These are phyloP conservation scores for Chionomys nivalis DNA, from an alignment of 2,113 vertebrate species.

Conservation along the genomic window DNA sequence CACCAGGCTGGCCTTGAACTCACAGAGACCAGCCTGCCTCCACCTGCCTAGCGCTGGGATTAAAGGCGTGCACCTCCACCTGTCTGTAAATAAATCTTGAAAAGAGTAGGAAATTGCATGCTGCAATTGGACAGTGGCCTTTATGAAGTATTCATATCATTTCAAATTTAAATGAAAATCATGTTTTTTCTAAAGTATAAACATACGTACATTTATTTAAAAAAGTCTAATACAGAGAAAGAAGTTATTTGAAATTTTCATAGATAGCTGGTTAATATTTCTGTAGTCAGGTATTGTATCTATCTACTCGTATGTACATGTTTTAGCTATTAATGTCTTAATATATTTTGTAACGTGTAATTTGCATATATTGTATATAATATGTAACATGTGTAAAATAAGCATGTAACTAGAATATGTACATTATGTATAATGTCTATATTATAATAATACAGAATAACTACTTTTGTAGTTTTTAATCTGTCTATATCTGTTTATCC, in stretches of 20 bases:
- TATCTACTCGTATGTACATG: background rate
- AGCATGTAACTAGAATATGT: background rate
- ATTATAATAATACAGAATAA: background rate
- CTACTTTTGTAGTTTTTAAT: background rate
- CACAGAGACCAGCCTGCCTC: background rate
- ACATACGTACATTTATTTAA: conserved; percentile 18
- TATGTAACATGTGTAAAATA: background rate
- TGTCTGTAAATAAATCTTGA: background rate
- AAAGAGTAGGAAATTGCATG: conserved; percentile 25
- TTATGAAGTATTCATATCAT: conserved; percentile 29
- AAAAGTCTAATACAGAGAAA: conserved; percentile 6
- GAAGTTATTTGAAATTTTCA: conserved; percentile 1
- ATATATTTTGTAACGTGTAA: background rate
- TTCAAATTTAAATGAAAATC: conserved; percentile 26
- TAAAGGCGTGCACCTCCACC: background rate
- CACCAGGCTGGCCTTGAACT: background rate
- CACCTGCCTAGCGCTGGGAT: background rate
- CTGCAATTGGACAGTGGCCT: background rate
- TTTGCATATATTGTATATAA: background rate
- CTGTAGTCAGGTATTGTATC: background rate
- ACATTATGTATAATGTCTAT: background rate
- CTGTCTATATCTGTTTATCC: background rate
- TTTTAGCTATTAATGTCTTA: background rate
- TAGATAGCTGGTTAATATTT: conserved; percentile 16
- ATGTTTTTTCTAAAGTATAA: background rate